Conservation (phyloP, 2,113 vertebrate genomes). For the Maccullochella peelii region DNA sequence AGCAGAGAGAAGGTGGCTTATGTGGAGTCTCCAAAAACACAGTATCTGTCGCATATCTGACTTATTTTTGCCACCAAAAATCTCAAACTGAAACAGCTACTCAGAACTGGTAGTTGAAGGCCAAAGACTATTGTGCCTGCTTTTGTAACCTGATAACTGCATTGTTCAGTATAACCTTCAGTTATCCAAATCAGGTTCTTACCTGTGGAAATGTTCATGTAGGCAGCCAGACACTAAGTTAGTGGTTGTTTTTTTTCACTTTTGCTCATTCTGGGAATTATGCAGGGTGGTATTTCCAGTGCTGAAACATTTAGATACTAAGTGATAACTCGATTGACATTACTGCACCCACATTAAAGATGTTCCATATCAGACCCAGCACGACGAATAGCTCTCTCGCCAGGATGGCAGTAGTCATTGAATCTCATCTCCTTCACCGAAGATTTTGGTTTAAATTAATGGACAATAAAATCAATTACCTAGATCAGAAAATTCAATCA, state of each 20-base stretch:
- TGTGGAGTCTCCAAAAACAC: constrained; percentile 21
- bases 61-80: constrained; percentile 16
- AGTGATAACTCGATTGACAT: constrained; percentile 38
- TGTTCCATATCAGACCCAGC: constrained; percentile 50
- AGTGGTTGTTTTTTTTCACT: constrained; percentile 10
- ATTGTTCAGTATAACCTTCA: constrained; percentile 18
- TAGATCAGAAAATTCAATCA: constrained; percentile 78
- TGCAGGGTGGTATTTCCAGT: constrained; percentile 7
- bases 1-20: constrained; percentile 13
- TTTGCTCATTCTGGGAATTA: constrained; percentile 34
- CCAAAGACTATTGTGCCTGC: neutral
- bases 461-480: constrained; percentile 82
- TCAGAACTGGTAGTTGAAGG: neutral
- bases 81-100: neutral
- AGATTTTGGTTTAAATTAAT: constrained; percentile 73
- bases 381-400: constrained; percentile 58
- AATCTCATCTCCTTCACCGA: constrained; percentile 7
- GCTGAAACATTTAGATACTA: constrained; percentile 34
- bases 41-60: constrained; percentile 6
- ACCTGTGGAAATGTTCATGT: constrained; percentile 14
- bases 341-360: constrained; percentile 48
- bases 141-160: constrained; percentile 28
- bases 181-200: constrained; percentile 5
- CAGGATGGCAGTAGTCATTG: constrained; percentile 44
- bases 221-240: constrained; percentile 13